A percentile compares a stretch with the other conserved stretches of the same genome.
Evolutionary conservation across 2,113 vertebrate genomes (phyloP).

Genomic region (Aldabrachelys gigantea): DNA sequence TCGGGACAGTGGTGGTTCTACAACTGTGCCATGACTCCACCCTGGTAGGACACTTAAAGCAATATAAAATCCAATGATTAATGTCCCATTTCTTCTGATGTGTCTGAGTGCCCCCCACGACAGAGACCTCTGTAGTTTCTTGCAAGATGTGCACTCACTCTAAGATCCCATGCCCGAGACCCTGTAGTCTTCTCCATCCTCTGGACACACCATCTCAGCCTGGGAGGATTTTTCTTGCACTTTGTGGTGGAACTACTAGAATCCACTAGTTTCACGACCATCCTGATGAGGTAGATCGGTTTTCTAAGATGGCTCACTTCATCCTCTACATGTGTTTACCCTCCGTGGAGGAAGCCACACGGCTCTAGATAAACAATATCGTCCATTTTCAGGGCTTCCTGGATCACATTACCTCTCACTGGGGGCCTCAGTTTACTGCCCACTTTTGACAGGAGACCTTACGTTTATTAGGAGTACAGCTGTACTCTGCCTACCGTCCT

Average conservation of each 20-base stretch:
- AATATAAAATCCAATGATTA: background rate
- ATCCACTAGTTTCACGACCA: background rate
- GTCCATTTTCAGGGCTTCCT: background rate
- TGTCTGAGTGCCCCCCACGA: background rate
- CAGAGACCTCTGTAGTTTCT: background rate
- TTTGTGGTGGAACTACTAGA: background rate
- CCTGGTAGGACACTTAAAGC: background rate
- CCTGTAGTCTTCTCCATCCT: background rate
- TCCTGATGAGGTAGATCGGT: background rate
- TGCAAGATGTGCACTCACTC: background rate
- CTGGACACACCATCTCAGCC: background rate
- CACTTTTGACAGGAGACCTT: background rate
- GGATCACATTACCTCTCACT: background rate
- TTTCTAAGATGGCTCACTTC: background rate
- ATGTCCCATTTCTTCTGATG: background rate
- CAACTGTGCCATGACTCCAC: background rate
- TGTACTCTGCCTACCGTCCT: background rate
- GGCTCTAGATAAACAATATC: background rate
- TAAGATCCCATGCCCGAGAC: background rate
- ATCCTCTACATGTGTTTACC: background rate
- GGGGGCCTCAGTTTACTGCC: background rate
- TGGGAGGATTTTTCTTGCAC: background rate
- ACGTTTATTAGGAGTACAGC: background rate
- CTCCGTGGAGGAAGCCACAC: background rate
- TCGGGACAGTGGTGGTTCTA: background rate